Evolutionary conservation across 2,888 invertebrate genomes (phyloP), one percentile per base, ranked within the genome.

Genomic region (Apotomis turbidana): DNA sequence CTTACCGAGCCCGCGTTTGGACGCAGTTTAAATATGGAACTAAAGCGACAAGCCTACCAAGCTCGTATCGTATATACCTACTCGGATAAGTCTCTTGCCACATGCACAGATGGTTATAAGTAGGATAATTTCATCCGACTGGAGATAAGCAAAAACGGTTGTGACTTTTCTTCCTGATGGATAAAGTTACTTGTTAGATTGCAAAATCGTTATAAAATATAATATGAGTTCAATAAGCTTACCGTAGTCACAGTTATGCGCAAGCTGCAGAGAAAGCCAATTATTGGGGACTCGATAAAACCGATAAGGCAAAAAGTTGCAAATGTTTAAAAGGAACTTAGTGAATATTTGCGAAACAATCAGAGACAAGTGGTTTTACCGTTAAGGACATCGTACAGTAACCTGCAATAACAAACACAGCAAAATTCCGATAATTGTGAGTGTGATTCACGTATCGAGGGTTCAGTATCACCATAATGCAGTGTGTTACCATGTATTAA

Each of bases 211-310:
- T 27, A 27, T 27, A 27, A 27, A 27, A 27, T 27, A 27, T 27
- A 27, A 27, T 27, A 27, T 27, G 27, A 27, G 27, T 27, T 27
- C 27, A 27, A 27, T 27, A 27, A 27, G 27, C 27, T 27, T 54
- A 55, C 44, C 15, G 60, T 5, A n/a, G 4, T 3, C 27, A 52
- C 5, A 15, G 44, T 13, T 55, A 15, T 66, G 55, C 36, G 12
- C 27, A 55, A 57, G 46, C 55, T 66, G 44, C 54, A 57, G 66
- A 55, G 66, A 66, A 66, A 66, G 66, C 66, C 55, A 57, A 15
- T 27, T 27, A 49, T 27, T 27, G 27, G 55, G 27, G 44, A 46
- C 64, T 55, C 54, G 46, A 55, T 55, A 55, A 66, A 66, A 46
- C 46, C 36, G 46, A 66, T 66, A 57, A 27, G 36, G 46, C 8